Evolutionary conservation across 2,797 vertebrate species (phyloP).

Genomic region (Avahi laniger): DNA sequence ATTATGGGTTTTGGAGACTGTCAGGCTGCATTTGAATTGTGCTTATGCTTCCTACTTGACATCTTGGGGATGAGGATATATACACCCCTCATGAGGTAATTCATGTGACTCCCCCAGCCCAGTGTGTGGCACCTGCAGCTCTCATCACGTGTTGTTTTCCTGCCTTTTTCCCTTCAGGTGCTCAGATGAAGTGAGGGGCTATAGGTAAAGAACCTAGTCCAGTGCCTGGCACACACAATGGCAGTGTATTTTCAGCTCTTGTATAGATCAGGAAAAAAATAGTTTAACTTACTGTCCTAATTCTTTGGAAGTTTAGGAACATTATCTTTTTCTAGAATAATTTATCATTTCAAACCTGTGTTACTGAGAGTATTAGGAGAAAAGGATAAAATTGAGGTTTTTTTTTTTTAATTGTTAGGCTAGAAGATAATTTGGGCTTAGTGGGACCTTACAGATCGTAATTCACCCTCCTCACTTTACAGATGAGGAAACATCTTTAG

Average conservation of each 20-base stretch:
- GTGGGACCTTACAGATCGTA: not conserved
- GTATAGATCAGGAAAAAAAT: not conserved
- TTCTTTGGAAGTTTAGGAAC: not conserved
- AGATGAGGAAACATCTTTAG: not conserved
- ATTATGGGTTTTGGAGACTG: not conserved
- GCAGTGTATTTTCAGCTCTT: conserved; percentile 12
- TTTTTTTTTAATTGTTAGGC: not conserved
- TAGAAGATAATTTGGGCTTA: not conserved
- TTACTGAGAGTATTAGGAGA: not conserved
- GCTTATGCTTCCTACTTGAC: not conserved
- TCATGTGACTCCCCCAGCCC: not conserved
- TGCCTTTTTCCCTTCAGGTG: not conserved
- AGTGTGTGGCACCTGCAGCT: accelerated
- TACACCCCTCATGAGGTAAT: not conserved
- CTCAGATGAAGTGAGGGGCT: not conserved
- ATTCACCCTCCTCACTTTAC: not conserved
- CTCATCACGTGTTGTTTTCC: not conserved
- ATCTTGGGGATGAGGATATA: not conserved
- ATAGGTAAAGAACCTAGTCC: not conserved
- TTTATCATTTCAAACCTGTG: not conserved
- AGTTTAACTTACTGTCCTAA: not conserved
- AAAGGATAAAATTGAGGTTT: not conserved
- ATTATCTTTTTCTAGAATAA: not conserved
- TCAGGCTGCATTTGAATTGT: not conserved
- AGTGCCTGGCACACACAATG: not conserved